Evolutionary conservation across 1,140 invertebrate genomes (phyloP).

Genomic region (Diorhabda carinulata): DNA sequence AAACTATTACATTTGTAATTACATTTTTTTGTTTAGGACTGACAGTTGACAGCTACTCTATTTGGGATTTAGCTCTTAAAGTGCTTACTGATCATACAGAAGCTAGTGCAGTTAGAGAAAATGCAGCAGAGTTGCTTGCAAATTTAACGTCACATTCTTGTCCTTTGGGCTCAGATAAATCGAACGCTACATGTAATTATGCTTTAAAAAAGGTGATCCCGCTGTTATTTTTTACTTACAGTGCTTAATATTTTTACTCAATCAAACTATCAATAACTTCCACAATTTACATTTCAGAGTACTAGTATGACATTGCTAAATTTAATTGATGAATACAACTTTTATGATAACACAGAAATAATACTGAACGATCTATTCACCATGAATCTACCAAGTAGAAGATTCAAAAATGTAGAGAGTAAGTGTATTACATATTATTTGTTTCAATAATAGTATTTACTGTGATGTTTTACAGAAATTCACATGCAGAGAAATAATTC

Average conservation of each 20-base stretch:
- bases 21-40: slow-evolving; percentile 30
- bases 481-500: neutral
- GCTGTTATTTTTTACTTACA: neutral
- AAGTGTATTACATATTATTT: neutral
- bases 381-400: slow-evolving; percentile 11
- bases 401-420: neutral
- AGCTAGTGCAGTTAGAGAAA: slow-evolving; percentile 47
- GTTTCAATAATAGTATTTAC: neutral
- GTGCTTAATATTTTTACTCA: neutral
- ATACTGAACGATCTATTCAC: slow-evolving; percentile 25
- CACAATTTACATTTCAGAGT: slow-evolving; percentile 20
- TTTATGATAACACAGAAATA: slow-evolving; percentile 23
- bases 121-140: slow-evolving; percentile 45
- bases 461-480: slow-evolving; percentile 9
- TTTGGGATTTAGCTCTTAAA: slow-evolving; percentile 38
- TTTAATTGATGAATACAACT: slow-evolving; percentile 26
- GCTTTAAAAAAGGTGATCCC: slow-evolving; percentile 8
- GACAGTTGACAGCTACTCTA: slow-evolving; percentile 22
- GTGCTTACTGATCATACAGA: slow-evolving; percentile 47
- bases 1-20: neutral
- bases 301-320: neutral
- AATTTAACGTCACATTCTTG: slow-evolving; percentile 37
- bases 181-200: neutral
- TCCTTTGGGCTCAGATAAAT: slow-evolving; percentile 5
- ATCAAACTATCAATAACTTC: neutral